A percentile compares a stretch with the other conserved stretches of the same genome.
phyloP scores from a whole-genome alignment of 2,888 invertebrate species.

The Scaeva pyrastri region DNA sequence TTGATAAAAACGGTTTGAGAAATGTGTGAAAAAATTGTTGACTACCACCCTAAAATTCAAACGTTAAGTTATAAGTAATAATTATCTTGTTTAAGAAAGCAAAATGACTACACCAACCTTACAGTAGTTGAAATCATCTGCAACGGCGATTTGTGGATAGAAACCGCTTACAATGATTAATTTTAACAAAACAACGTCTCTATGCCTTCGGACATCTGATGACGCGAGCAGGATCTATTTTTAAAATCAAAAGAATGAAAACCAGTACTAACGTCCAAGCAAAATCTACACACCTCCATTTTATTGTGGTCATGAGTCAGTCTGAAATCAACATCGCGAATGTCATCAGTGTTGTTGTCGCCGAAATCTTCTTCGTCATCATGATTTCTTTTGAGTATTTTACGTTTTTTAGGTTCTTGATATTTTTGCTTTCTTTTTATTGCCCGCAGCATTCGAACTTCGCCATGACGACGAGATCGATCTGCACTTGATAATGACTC shows the following conservation, averaged over 20 bases:
- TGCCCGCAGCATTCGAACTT: constrained; percentile 93
- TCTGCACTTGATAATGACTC: constrained; percentile 88
- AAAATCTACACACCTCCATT: constrained; percentile 85
- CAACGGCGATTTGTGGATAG: constrained; percentile 97
- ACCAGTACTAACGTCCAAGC: not conserved
- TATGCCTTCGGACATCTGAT: constrained; percentile 87
- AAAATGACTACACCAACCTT: constrained; percentile 85
- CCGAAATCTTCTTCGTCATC: constrained; percentile 84
- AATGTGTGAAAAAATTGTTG: constrained; percentile 94
- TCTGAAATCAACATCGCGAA: constrained; percentile 94
- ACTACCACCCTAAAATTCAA: constrained; percentile 84
- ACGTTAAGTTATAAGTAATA: not conserved
- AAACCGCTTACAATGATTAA: constrained; percentile 95
- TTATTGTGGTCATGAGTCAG: constrained; percentile 90
- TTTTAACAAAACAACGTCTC: constrained; percentile 89
- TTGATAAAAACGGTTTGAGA: constrained; percentile 93
- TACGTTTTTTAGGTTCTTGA: constrained; percentile 88
- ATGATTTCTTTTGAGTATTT: constrained; percentile 84
- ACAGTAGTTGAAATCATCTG: constrained; percentile 96
- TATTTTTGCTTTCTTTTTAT: constrained; percentile 91
- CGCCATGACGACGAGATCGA: constrained; percentile 93
- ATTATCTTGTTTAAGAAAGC: not conserved
- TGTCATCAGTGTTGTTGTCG: constrained; percentile 87
- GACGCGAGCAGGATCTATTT: constrained; percentile 86
- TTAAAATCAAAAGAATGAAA: not conserved